Conservation (phyloP, 2,797 vertebrate genomes). For the Macrochelys suwanniensis region DNA sequence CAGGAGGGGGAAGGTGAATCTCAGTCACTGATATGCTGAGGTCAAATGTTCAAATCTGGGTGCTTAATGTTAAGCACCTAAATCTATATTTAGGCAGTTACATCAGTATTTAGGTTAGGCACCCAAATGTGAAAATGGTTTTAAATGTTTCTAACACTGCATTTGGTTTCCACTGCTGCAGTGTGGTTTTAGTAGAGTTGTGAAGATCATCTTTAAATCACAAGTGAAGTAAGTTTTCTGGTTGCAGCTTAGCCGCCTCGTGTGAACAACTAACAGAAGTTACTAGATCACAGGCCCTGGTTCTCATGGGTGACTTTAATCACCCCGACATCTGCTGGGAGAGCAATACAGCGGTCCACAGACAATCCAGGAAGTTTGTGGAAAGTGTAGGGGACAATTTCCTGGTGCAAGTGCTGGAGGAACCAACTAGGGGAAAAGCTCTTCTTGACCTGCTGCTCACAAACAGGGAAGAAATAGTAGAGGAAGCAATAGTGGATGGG, state of each 20-base stretch:
- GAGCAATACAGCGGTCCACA: no score
- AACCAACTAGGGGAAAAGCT: no score
- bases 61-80: background rate
- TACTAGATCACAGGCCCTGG: no score
- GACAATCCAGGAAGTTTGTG: no score
- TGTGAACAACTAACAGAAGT: accelerated
- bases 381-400: no score
- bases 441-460: no score
- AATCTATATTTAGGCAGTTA: conserved; percentile 48
- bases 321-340: no score
- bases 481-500: no score
- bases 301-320: no score
- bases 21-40: accelerated
- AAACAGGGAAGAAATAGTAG: no score
- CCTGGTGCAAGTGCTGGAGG: no score
- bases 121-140: conserved; percentile 70
- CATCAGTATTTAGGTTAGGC: conserved; percentile 62
- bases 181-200: conserved; percentile 49
- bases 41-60: background rate
- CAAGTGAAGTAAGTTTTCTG: background rate
- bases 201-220: conserved; percentile 36
- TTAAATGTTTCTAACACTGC: conserved; percentile 71
- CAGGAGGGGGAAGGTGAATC: background rate
- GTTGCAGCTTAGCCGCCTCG: background rate
- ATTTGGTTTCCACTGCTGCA: conserved; percentile 71